Base-by-base conservation (phyloP, 2,888 invertebrate genomes). In the Amiota minor region DNA sequence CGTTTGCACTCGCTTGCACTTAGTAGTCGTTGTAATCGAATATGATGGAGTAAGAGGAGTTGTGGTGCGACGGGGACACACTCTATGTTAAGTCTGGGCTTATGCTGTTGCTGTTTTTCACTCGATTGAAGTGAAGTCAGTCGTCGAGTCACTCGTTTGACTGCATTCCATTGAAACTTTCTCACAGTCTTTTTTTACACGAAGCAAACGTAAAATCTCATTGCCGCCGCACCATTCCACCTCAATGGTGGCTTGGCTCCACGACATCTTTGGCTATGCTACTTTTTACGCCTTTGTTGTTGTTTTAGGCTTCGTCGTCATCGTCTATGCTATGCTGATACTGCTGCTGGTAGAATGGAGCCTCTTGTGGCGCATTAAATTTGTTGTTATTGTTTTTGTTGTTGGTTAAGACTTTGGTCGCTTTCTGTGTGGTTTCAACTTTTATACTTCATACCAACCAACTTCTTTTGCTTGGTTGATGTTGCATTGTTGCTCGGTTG, bases 151-250 rank as follows among this genome's bases (percentile, higher is more conserved):
- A 84, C 86, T 82, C 78, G 89, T 87, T 86, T 85, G 88, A 89
- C 89, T 85, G 88, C 89, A 89, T 89, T 89, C 89, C 89, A 89
- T 87, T 86, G 87, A 88, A 89, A 89, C 89, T 89, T 89, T 89
- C 89, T 89, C 89, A 89, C 89, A 89, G 88, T 89, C 79, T 20
- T 50, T 68, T 68, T 35, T 35, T 35, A 68, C 67, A 68, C 14
- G 16, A 67, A 49, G 67, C 67, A 23, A 18, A 67, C 20, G 67
- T 50, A 18, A 49, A 20, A 61, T 10, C 61, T 16, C 14, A 23
- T 68, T 18, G 23, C 20, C n/a, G 49, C 18, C 61, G 12, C 45
- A 46, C 62, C 50, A 14, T 46, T 45, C 12, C 18, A 53, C 16
- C 47, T 18, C 47, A 11, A 35, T 35, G 59, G 72, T 80, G 76